phyloP scores from a whole-genome alignment of 2,797 vertebrate genomes.

The Enteromius argenteus region DNA sequence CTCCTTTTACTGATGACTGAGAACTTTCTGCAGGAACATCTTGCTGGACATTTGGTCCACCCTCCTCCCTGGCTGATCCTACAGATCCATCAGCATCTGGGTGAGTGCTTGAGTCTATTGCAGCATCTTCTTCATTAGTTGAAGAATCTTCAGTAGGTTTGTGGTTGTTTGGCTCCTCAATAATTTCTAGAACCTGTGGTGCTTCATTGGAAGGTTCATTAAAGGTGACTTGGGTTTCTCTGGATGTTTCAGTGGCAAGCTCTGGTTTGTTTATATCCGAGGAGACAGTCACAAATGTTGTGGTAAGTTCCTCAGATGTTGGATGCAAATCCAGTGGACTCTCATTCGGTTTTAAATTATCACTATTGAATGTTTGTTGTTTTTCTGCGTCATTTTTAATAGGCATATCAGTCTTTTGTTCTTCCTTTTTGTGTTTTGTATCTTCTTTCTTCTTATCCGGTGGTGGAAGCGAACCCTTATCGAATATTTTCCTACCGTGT shows the following conservation, averaged over 20 bases:
- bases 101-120: background rate
- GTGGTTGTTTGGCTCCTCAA: background rate
- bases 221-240: conserved; percentile 11
- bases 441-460: conserved; percentile 50
- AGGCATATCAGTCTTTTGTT: background rate
- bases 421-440: conserved; percentile 35
- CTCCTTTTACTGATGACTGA: background rate
- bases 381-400: background rate
- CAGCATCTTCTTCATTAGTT: background rate
- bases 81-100: background rate
- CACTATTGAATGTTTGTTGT: background rate
- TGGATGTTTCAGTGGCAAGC: background rate
- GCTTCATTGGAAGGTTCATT: conserved; percentile 19
- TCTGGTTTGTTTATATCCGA: background rate
- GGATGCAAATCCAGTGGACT: background rate
- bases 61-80: background rate
- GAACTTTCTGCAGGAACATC: background rate
- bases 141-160: background rate
- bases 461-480: conserved; percentile 67
- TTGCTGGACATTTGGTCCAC: background rate
- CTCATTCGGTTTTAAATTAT: conserved; percentile 26
- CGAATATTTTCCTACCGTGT: conserved; percentile 80
- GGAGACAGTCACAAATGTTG: background rate
- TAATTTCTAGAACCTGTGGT: background rate
- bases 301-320: conserved; percentile 1